Conservation (phyloP, 1,140 invertebrate species). For the Orchestia grillus region DNA sequence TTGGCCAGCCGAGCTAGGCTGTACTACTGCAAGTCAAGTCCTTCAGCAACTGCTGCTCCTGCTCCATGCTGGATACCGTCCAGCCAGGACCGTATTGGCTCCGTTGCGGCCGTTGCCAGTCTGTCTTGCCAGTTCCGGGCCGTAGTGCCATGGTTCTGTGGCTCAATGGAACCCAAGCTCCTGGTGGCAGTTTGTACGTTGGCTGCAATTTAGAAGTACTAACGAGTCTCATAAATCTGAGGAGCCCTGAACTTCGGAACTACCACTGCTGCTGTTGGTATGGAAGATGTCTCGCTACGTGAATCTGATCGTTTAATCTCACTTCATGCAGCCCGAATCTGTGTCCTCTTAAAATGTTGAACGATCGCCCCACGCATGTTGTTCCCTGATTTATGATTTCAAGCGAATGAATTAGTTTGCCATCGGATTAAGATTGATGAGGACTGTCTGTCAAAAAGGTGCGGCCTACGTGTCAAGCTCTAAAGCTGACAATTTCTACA, state of each 20-base stretch:
- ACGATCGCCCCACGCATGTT: neutral
- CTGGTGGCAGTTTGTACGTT: neutral
- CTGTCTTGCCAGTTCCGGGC: neutral
- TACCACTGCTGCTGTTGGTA: slow-evolving; percentile 8
- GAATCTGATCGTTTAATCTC: slow-evolving; percentile 48
- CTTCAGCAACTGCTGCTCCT: neutral
- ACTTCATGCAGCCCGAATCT: slow-evolving; percentile 16
- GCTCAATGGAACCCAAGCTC: neutral
- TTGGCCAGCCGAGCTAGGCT: neutral
- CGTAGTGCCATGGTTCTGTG: neutral
- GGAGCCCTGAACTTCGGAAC: slow-evolving; percentile 36
- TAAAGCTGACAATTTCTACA: neutral
- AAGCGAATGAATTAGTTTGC: neutral
- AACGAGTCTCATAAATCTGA: slow-evolving; percentile 51
- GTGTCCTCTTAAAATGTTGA: neutral
- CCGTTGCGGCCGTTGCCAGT: slow-evolving; percentile 3
- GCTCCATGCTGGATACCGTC: neutral
- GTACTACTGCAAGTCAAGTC: slow-evolving; percentile 36
- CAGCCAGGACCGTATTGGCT: neutral
- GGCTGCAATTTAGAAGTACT: slow-evolving; percentile 52
- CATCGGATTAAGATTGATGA: neutral
- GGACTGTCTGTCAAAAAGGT: neutral
- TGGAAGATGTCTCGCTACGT: slow-evolving; percentile 1
- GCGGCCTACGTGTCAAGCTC: too few species aligned
- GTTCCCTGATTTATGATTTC: neutral